These are phyloP conservation scores for Tanypteryx hageni DNA, from an alignment of 2,888 invertebrate species.

Conservation along the genomic window DNA sequence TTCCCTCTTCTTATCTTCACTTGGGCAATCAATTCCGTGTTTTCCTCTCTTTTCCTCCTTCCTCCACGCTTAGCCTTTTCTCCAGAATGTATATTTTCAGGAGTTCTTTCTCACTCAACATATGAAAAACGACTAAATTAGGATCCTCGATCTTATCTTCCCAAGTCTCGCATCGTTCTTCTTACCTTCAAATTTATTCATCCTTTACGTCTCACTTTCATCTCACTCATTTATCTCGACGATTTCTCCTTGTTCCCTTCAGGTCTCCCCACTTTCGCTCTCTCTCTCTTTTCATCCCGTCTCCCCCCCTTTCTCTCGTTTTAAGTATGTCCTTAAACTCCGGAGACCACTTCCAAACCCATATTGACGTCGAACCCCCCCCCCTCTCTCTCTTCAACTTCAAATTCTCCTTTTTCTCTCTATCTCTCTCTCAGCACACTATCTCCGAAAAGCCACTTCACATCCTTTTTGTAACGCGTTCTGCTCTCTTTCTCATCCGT, in stretches of 20 bases:
- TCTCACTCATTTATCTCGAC: neutral
- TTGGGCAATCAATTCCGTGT: too few species aligned
- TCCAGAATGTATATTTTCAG: too few species aligned
- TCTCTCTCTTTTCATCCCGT: too few species aligned
- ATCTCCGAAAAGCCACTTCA: neutral
- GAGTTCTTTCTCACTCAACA: too few species aligned
- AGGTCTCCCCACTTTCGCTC: too few species aligned
- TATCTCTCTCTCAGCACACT: neutral
- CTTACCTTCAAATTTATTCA: neutral
- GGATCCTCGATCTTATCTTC: too few species aligned
- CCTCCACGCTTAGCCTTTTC: too few species aligned
- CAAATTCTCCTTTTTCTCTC: neutral
- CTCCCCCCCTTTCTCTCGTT: too few species aligned
- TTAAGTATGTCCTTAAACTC: too few species aligned
- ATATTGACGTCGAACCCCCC: neutral
- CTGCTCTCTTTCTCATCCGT: neutral
- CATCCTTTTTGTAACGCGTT: neutral
- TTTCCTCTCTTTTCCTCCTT: too few species aligned
- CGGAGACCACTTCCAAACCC: neutral
- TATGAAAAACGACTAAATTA: too few species aligned
- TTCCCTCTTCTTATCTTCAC: too few species aligned
- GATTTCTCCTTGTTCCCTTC: neutral
- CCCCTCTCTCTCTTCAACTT: neutral
- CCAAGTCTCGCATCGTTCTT: neutral
- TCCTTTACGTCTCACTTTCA: neutral